phyloP scores from a whole-genome alignment of 2,113 vertebrate genomes.

The Platycercus adscitus region DNA sequence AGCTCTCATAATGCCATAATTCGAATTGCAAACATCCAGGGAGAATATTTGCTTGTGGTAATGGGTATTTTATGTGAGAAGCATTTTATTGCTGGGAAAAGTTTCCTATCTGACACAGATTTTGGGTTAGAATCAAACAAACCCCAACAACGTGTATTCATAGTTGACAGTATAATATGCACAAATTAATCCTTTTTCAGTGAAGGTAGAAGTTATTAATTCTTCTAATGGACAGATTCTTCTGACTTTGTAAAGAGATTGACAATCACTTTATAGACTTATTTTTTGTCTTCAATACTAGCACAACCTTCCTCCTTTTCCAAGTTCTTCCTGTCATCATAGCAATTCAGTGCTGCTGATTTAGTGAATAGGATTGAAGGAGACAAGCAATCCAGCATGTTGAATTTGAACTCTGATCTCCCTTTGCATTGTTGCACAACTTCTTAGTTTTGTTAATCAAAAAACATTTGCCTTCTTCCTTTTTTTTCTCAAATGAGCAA shows the following conservation, averaged over 20 bases:
- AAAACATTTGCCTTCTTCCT: neutral
- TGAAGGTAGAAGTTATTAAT: neutral
- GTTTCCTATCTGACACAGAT: neutral
- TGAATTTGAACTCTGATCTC: constrained; percentile 46
- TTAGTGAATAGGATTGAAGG: constrained; percentile 60
- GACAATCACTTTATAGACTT: constrained; percentile 6
- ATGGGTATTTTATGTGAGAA: neutral
- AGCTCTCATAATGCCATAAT: neutral
- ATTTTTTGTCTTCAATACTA: constrained; percentile 51
- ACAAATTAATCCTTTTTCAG: neutral
- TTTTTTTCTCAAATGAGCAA: constrained; percentile 23
- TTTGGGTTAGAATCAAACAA: constrained; percentile 26
- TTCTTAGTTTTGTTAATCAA: constrained; percentile 51
- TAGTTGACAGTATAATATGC: neutral
- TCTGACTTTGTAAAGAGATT: constrained; percentile 31
- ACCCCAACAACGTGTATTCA: neutral
- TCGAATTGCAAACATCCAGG: neutral
- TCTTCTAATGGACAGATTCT: neutral
- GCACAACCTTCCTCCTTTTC: constrained; percentile 10
- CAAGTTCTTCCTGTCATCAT: constrained; percentile 65
- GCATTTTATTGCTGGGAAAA: neutral
- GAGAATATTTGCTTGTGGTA: constrained; percentile 1
- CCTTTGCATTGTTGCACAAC: constrained; percentile 40
- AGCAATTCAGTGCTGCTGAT: constrained; percentile 42
- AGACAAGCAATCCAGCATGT: constrained; percentile 64